Base-by-base conservation (phyloP, 2,888 invertebrate genomes). In the Mythimna albipuncta region DNA sequence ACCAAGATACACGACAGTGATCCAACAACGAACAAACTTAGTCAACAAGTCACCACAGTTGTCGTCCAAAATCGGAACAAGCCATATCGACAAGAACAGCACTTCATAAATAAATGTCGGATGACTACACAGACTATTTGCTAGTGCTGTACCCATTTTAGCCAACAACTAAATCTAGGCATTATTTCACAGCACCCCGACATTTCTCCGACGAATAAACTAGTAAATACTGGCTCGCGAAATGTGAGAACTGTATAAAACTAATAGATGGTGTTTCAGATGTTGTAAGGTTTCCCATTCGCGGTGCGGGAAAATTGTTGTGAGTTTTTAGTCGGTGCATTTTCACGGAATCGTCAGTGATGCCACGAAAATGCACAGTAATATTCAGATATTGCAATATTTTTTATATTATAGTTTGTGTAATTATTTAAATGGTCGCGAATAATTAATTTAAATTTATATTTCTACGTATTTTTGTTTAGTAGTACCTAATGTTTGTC, bases 161-260 rank as follows among this genome's bases (percentile, higher is more conserved):
- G 71, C 76, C 59, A 79, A 86, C 83, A 85, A 82, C 85, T 82
- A 86, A 87, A 85, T 87, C 81, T 83, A 82, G 72, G 76, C 82
- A 83, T 81, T 84, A 83, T 85, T 86, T 87, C 71, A 83, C 72
- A 21, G 58, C 66, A 62, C 70, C 66, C 32, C 77, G 75, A 77
- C 77, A 70, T 81, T 81, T 85, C 83, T 80, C 78, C 64, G 47
- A 69, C 57, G 26, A 85, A 85, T 77, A 79, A 64, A 77, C 81
- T 80, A 50, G 80, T 87, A 86, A 88, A 87, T 83, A 85, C 77
- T 21, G 72, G 38, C 71, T 72, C 47, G 75, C 26, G 75, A 87
- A 86, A 87, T 83, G 85, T 85, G 84, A 84, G 82, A 82, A 82
- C 69, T 84, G 69, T 81, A 76, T 81, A 76, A 79, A 83, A 77